These are phyloP conservation scores for Gyrodactylus salaris DNA, from an alignment of 1,140 invertebrate species.

Conservation along the genomic window DNA sequence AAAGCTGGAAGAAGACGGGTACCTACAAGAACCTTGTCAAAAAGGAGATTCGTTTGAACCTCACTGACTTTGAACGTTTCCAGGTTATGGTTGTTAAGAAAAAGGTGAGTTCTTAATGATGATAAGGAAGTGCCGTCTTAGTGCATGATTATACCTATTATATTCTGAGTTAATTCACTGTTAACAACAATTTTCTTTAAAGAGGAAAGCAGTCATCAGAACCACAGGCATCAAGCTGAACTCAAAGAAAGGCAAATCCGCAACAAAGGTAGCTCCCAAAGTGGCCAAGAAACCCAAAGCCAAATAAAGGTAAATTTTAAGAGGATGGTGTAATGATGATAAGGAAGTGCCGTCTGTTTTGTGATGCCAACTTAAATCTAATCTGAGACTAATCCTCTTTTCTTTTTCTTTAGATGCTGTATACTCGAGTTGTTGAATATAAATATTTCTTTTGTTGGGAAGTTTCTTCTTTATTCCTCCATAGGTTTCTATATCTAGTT, in stretches of 20 bases:
- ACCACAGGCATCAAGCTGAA: neutral
- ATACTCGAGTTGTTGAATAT: too few species aligned
- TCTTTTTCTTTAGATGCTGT: too few species aligned
- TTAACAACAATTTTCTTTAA: neutral
- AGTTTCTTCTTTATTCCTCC: too few species aligned
- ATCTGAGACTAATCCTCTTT: too few species aligned
- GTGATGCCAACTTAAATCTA: too few species aligned
- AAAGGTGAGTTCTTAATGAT: neutral
- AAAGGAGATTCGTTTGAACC: neutral
- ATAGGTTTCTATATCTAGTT: too few species aligned
- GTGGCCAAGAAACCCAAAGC: neutral
- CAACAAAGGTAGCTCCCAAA: too few species aligned
- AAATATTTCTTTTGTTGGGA: too few species aligned
- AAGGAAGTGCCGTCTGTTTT: neutral
- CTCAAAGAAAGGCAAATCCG: neutral
- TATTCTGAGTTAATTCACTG: too few species aligned
- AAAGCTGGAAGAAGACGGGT: neutral
- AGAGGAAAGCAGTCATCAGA: neutral
- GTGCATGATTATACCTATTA: neutral
- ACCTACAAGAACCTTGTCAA: neutral
- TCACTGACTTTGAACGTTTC: neutral
- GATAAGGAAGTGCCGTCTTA: neutral
- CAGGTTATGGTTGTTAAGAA: neutral
- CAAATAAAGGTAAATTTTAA: neutral
- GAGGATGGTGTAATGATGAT: neutral